Evolutionary conservation across 2,113 vertebrate species (phyloP), one percentile per base, ranked within the genome.

Genomic region (Psittacula cyanocephala): DNA sequence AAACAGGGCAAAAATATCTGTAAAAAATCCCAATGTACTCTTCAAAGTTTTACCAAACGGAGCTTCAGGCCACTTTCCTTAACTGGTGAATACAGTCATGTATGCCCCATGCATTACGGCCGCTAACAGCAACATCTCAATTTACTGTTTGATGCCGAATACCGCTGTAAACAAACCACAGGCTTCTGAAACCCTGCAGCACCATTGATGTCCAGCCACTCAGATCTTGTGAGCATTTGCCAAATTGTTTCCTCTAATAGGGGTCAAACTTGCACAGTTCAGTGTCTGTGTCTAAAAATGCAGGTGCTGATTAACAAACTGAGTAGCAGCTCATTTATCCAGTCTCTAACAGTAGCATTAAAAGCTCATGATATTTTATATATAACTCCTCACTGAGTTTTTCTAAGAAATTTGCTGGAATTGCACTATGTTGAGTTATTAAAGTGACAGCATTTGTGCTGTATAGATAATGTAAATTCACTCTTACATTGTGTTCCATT

Each of bases 201-300:
- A 39, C 4, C 17, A 1, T 0, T 10, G 55, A 47, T 39, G 20
- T 35, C 33, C 70, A 85, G 35, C 13, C 33, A 7, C 50, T 62
- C 60, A 74, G 55, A 53, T 60, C 13, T 50, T 44, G 29, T 29
- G 33, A 65, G 33, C 15, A 35, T 29, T 39, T 57, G 6, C 29
- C 65, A 35, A 43, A 0, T 37, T 52, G 3, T 47, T 80, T 79
- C 55, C 17, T 1, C 0, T 52, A 63, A 49, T 0, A 67, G 13
- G 6, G 37, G 49, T 68, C 70, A 82, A 82, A 71, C 12, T 57
- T 37, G 5, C 31, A 49, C 3, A 17, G 23, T 23, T 91, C 49
- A 41, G 6, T 17, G 5, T 43, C 65, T 63, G 6, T 67, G 10
- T 37, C 62, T 79, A 35, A 75, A 79, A 82, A 16, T 7, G 7